phyloP scores from a whole-genome alignment of 1,140 invertebrate genomes.

The Drosophila burlai region DNA sequence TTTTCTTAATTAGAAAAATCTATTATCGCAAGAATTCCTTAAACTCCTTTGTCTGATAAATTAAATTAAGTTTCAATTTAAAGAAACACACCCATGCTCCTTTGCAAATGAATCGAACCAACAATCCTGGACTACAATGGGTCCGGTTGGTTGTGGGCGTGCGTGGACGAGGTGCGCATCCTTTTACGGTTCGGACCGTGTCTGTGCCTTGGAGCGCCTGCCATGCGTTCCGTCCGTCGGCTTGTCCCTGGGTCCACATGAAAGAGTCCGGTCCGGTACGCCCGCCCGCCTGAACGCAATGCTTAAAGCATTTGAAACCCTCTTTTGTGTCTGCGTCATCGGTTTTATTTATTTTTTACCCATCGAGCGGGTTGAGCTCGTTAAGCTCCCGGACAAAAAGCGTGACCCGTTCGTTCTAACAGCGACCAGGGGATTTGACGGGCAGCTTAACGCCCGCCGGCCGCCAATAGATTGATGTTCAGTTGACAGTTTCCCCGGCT shows the following conservation, averaged over 20 bases:
- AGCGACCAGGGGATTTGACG: slow-evolving; percentile 60
- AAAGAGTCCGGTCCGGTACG: slow-evolving; percentile 45
- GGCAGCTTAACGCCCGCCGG: slow-evolving; percentile 67
- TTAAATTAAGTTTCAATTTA: slow-evolving; percentile 48
- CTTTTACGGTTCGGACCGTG: slow-evolving; percentile 51
- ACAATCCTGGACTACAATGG: slow-evolving; percentile 30
- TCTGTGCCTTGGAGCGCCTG: slow-evolving; percentile 66
- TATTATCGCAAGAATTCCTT: not conserved
- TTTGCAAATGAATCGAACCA: slow-evolving; percentile 34
- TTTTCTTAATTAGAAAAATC: no score
- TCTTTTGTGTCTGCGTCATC: slow-evolving; percentile 77
- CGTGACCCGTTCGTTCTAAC: slow-evolving; percentile 62
- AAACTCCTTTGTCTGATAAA: slow-evolving; percentile 22
- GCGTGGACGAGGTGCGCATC: slow-evolving; percentile 26
- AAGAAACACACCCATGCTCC: slow-evolving; percentile 27
- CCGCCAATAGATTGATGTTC: slow-evolving; percentile 77
- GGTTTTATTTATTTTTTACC: slow-evolving; percentile 44
- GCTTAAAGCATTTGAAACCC: slow-evolving; percentile 69
- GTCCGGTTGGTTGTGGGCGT: not conserved
- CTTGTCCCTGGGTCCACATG: slow-evolving; percentile 50
- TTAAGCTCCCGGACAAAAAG: slow-evolving; percentile 70
- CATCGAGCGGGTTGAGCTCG: slow-evolving; percentile 58
- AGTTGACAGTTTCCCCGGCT: slow-evolving; percentile 66
- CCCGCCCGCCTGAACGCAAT: slow-evolving; percentile 35
- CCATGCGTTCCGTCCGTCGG: slow-evolving; percentile 16